Percentiles rank a stretch among this genome's conserved stretches.
phyloP scores from a whole-genome alignment of 2,113 vertebrate genomes.

The Phylloscopus trochiloides region DNA sequence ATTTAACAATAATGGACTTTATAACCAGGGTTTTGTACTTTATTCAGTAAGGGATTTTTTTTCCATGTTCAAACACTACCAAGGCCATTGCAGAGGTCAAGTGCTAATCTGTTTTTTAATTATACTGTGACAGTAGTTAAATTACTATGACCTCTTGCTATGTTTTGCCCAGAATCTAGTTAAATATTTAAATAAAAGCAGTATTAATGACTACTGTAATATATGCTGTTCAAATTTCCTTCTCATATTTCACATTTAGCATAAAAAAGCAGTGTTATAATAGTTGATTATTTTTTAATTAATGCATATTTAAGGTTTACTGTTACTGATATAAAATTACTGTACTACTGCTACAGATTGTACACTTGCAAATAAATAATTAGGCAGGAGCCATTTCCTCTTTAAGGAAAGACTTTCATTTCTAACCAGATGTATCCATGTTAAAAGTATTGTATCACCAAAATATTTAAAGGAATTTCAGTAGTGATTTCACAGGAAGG shows the following conservation, averaged over 20 bases:
- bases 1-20: background rate
- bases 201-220: background rate
- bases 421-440: background rate
- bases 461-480: background rate
- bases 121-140: background rate
- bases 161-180: background rate
- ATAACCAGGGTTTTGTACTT: background rate
- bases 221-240: background rate
- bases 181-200: conserved; percentile 9
- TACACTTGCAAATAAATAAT: background rate
- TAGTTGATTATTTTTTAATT: background rate
- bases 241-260: background rate
- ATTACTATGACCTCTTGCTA: background rate
- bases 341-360: background rate
- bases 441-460: background rate
- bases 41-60: background rate
- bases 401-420: background rate
- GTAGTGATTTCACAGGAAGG: background rate
- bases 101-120: background rate
- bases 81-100: background rate
- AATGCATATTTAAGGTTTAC: background rate
- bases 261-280: background rate
- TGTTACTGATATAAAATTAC: background rate
- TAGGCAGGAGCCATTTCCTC: background rate
- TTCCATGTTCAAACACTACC: background rate